Evolutionary conservation across 2,113 vertebrate species (phyloP), one percentile per base, ranked within the genome.

Genomic region (Tetrax tetrax): DNA sequence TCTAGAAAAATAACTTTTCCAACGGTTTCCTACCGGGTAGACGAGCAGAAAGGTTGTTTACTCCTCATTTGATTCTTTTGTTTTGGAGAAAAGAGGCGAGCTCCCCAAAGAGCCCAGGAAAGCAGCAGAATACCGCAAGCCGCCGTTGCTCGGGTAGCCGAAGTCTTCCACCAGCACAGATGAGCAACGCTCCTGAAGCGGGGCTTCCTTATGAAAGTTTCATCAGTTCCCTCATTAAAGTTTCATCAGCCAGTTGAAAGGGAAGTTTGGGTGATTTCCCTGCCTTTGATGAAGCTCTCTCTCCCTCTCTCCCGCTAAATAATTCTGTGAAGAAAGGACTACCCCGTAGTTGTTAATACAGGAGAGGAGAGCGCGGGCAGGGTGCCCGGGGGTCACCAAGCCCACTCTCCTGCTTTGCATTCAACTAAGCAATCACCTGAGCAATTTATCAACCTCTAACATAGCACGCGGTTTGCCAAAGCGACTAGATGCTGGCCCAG

Each of bases 181-280:
- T 6, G 71, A 53, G 43, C 16, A 65, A 33, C 8, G 6, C 53
- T 94, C 69, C 72, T 78, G 69, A 71, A 88, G 90, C 82, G 9
- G 88, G 63, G 43, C 83, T 75, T 22, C 90, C 93, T 89, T 2
- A 88, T 95, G 38, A 93, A 95, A 90, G 50, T 90, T 96, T 83
- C 93, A 95, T 83, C 92, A 56, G 9, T 7, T 4, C 59, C 48
- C 77, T 90, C 2, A 93, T 94, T 53, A 96, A 96, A 95, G 20
- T 93, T 95, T 88, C 92, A 95, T 86, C 83, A 50, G 59, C 20
- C 78, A 6, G 37, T 6, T 78, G 72, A 72, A 89, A 79, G 91
- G 51, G 87, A 35, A 81, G n/a, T 82, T 95, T 43, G 29, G 93
- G 95, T 81, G 76, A 60, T 93, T 96, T 96, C 90, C 93, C 80